Evolutionary conservation across 2,888 invertebrate species (phyloP), one percentile per base, ranked within the genome.

Genomic region (Tuberolachnus salignus): DNA sequence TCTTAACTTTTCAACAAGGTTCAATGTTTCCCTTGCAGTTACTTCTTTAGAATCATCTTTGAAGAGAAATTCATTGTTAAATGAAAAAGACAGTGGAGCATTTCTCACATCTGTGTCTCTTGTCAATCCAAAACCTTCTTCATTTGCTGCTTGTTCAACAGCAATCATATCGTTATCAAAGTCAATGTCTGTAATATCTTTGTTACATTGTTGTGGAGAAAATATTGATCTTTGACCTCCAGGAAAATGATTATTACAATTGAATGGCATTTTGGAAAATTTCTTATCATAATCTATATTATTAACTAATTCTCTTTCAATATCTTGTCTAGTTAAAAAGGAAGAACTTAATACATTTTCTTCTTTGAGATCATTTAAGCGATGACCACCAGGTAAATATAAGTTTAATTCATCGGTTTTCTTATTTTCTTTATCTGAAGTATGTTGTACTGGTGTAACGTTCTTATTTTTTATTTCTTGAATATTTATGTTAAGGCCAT

Each of bases 41-140:
- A 92, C 92, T 85, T 94, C 94, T 84, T 92, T 92, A 3, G 92
- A 90, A 84, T 93, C 92, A 84, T 92, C 92, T 84, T 92, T 91
- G 84, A 92, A 91, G 82, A 92, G 86, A 83, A 90, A 88, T 82
- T 91, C 90, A 82, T 89, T 89, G 9, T 89, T 88, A 21, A 78
- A 78, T 13, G 78, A 51, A 59, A 78, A 78, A 34, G 78, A n/a
- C 10, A 78, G 42, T 42, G 67, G 78, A 42, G 78, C 78, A 61
- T 78, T 78, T 51, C 78, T 19, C 13, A 78, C 78, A 80, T 90
- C 90, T 55, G 89, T 88, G 83, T 89, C 89, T 81, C 89, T 87
- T 0, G 88, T 86, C 82, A 89, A 87, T 42, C 89, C 90, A 83
- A 92, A 91, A 59, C 89, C 90, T 82, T 91, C 89, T 81, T 88